Evolutionary conservation across 2,888 invertebrate species (phyloP).

Genomic region (Nasonia oneida): DNA sequence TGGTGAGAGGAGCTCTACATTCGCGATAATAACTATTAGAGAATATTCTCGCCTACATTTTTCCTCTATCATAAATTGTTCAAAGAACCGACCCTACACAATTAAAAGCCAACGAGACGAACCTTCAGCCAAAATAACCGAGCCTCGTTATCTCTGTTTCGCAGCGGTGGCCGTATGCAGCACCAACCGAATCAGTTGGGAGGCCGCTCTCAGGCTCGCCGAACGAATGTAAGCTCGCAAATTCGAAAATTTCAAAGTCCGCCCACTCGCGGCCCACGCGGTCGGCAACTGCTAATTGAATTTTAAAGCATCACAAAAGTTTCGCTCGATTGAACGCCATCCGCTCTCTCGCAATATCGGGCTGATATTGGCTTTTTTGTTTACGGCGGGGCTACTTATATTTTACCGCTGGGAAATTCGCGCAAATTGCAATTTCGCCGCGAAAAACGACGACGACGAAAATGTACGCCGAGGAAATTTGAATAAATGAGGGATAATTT

Average conservation of each 20-base stretch:
- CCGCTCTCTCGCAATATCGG: not conserved
- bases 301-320: conserved; percentile 40
- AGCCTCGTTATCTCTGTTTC: conserved; percentile 29
- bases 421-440: conserved; percentile 36
- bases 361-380: conserved; percentile 47
- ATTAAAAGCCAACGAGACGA: not conserved
- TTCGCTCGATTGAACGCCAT: conserved; percentile 41
- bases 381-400: conserved; percentile 31
- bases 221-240: conserved; percentile 56
- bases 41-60: conserved; percentile 5
- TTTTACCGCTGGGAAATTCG: conserved; percentile 23
- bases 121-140: not conserved
- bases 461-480: not conserved
- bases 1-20: conserved; percentile 12
- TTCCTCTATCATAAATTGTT: not conserved
- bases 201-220: conserved; percentile 44
- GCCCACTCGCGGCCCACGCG: not conserved
- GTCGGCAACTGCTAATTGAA: conserved; percentile 31
- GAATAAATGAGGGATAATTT: not conserved
- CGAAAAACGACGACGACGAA: not conserved
- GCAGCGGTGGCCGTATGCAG: conserved; percentile 59
- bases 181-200: conserved; percentile 58
- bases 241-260: conserved; percentile 25
- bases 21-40: conserved; percentile 43
- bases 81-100: too few relatives aligned